Percentiles rank a stretch among this genome's conserved stretches.
Conservation (phyloP, 2,797 vertebrate genomes). For the Stomatorhinus walkeri region DNA sequence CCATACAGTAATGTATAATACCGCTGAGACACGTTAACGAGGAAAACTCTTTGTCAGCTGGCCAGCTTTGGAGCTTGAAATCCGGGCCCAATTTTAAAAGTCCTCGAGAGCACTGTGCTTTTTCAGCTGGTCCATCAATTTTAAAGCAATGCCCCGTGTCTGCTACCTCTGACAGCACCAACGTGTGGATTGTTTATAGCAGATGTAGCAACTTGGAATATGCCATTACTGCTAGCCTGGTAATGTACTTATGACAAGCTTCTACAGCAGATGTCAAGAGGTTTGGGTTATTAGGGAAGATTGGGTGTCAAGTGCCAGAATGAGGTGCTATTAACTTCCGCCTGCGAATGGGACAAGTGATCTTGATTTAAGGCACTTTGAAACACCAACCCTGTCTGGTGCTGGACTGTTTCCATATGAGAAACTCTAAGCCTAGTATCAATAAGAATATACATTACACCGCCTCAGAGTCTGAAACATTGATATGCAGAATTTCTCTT, state of each 20-base stretch:
- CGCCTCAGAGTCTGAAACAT: neutral
- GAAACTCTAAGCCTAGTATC: slow-evolving; percentile 4
- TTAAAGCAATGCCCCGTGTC: neutral
- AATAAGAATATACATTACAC: slow-evolving; percentile 1
- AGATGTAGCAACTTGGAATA: neutral
- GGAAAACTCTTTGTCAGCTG: neutral
- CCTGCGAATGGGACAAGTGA: neutral
- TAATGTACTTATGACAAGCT: neutral
- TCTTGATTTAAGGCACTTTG: neutral
- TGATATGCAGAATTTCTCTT: neutral
- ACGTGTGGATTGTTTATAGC: neutral
- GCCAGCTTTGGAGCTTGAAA: neutral
- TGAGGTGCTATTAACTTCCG: slow-evolving; percentile 21
- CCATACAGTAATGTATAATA: neutral
- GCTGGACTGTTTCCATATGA: slow-evolving; percentile 20
- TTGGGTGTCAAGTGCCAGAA: slow-evolving; percentile 2
- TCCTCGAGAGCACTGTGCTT: neutral
- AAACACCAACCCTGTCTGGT: neutral
- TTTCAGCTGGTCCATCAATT: neutral
- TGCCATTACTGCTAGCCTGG: neutral
- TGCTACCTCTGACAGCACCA: neutral
- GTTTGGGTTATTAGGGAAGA: neutral
- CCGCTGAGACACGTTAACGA: neutral
- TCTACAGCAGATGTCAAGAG: slow-evolving; percentile 14
- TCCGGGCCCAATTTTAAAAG: neutral